Conservation (phyloP, 2,113 vertebrate species). For the Lagenorhynchus albirostris region DNA sequence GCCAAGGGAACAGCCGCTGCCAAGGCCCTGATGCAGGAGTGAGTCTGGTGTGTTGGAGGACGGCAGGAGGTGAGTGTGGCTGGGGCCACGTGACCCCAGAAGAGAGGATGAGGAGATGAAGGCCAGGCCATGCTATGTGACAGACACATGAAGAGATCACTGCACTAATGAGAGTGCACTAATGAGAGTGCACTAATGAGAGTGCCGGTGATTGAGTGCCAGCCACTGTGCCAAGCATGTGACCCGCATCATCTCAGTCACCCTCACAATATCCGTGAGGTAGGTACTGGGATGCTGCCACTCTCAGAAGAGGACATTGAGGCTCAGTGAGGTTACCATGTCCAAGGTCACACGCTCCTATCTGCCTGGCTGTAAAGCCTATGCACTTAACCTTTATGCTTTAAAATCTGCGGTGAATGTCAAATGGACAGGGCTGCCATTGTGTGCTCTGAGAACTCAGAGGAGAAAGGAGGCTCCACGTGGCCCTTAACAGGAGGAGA, state of each 20-base stretch:
- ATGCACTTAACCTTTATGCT: not conserved
- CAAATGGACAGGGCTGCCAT: not conserved
- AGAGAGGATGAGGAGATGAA: not conserved
- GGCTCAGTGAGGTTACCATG: not conserved
- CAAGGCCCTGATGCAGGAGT: not conserved
- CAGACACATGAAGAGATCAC: not conserved
- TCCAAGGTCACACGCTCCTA: not conserved
- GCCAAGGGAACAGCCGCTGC: not conserved
- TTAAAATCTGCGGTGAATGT: not conserved
- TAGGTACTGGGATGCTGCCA: not conserved
- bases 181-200: too few species aligned
- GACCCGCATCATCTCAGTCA: not conserved
- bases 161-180: too few species aligned
- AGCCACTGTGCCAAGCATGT: accelerated
- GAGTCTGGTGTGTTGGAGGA: not conserved
- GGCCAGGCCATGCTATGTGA: not conserved
- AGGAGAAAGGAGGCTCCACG: not conserved
- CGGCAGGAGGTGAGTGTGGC: not conserved
- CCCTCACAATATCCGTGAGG: not conserved
- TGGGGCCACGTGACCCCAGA: not conserved
- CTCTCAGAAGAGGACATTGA: not conserved
- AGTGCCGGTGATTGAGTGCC: accelerated
- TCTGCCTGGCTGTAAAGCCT: not conserved
- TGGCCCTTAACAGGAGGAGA: not conserved
- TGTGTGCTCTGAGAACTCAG: not conserved